phyloP scores from a whole-genome alignment of 2,888 invertebrate genomes.

The Pristionchus exspectatus region DNA sequence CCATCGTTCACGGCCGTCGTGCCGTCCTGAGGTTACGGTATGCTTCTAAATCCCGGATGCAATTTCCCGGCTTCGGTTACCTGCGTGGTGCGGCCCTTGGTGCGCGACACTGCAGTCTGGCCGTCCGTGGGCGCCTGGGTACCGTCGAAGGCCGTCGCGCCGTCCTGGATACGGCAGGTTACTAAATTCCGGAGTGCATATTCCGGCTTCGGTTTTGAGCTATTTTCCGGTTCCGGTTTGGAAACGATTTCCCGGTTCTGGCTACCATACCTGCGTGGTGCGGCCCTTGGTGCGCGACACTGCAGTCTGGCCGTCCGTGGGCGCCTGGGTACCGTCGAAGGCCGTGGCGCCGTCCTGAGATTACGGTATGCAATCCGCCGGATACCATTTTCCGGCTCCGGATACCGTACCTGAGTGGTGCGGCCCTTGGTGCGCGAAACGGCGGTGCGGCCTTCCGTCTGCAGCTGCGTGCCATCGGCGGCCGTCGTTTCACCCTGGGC shows the following conservation, averaged over 20 bases:
- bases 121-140: conserved; percentile 5
- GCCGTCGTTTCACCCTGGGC: background rate
- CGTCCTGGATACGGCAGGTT: background rate
- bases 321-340: background rate
- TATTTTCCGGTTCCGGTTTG: background rate
- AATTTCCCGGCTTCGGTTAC: background rate
- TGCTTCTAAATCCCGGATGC: background rate
- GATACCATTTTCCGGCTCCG: background rate
- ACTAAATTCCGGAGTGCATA: background rate
- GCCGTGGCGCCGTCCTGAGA: background rate
- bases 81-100: conserved; percentile 37
- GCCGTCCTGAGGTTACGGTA: background rate
- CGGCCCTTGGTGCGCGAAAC: background rate
- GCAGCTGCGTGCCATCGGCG: background rate
- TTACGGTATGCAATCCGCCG: background rate
- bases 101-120: background rate
- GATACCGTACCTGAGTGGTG: conserved; percentile 12
- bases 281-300: conserved; percentile 20
- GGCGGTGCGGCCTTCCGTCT: background rate
- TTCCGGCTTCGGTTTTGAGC: too few relatives aligned
- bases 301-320: background rate
- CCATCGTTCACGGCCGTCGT: background rate
- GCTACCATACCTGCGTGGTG: conserved; percentile 20
- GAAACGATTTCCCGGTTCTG: background rate
- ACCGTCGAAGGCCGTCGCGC: background rate